Base-by-base conservation (phyloP, 2,888 invertebrate genomes). In the Blastobasis lacticolella region DNA sequence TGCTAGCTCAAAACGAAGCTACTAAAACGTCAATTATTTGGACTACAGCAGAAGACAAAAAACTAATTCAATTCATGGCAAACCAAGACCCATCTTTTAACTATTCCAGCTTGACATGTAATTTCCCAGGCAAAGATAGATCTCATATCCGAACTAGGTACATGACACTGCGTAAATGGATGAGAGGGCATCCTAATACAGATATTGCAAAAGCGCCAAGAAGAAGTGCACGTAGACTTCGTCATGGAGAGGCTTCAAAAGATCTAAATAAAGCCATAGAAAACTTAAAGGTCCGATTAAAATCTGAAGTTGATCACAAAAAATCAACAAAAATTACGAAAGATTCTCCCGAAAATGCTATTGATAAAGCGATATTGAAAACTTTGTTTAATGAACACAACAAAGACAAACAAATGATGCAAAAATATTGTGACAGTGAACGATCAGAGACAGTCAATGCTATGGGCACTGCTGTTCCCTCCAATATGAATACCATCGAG, bases 11-110 rank as follows among this genome's bases (percentile, higher is more conserved):
- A 23, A 66, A 81, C 59, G 80, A 70, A 53, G 62, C 47, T 50
- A 59, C 61, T 49, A 77, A 78, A 38, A 64, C 78, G n/a, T 89
- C 90, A 45, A 75, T 86, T 49, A 76, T 78, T 1, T 94, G 94
- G 92, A 89, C 91, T 0, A 58, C 87, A 1, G 83, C 89, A 23
- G 93, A 94, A 58, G 94, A 94, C 60, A 73, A 72, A 46, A 85
- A 85, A 54, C 78, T 94, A 38, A 62, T 92, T 54, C 75, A 90
- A 43, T 74, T 90, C 37, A 87, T 92, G 88, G 56, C 69, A 64
- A 66, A 72, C 83, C 66, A 90, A 89, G 87, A 81, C 47, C 57
- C 66, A 1, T 52, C 57, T 9, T 60, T 65, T 43, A 78, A 74
- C 55, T 88, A 71, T 71, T 70, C 88, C 0, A 73, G 69, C 50